Percentiles rank a stretch among this genome's conserved stretches.
Evolutionary conservation across 1,140 invertebrate species (phyloP).

Genomic region (Harpegnathos saltator): DNA sequence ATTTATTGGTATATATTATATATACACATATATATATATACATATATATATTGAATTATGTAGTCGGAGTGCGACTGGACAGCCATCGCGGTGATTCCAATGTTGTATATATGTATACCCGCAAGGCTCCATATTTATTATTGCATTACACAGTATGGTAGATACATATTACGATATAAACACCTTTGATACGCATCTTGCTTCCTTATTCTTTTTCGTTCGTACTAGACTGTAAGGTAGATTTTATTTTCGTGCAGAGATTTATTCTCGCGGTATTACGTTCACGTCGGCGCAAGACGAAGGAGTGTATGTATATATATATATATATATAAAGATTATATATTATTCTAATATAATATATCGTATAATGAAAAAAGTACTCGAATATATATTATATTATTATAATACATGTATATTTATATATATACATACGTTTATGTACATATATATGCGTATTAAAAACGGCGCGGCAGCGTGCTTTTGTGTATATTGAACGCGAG

Average conservation of each 20-base stretch:
- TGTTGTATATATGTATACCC: slow-evolving; percentile 71
- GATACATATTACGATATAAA: slow-evolving; percentile 66
- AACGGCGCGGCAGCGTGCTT: too few relatives aligned
- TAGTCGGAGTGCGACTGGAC: slow-evolving; percentile 49
- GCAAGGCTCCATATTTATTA: slow-evolving; percentile 74
- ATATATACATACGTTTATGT: not conserved
- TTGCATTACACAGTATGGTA: slow-evolving; percentile 72
- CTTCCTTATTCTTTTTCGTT: slow-evolving; percentile 20
- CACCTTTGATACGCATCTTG: slow-evolving; percentile 67
- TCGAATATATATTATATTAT: too few relatives aligned
- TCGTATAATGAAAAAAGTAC: too few relatives aligned
- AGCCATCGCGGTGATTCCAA: slow-evolving; percentile 62
- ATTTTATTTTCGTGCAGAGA: slow-evolving; percentile 45
- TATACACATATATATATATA: too few relatives aligned
- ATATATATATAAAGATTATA: too few relatives aligned
- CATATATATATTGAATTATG: slow-evolving; percentile 61
- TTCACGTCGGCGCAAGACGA: slow-evolving; percentile 39
- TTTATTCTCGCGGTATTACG: slow-evolving; percentile 19
- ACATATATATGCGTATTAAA: not conserved
- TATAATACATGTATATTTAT: slow-evolving; percentile 11
- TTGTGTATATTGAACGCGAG: not conserved
- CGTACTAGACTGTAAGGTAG: slow-evolving; percentile 29
- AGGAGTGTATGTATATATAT: slow-evolving; percentile 14
- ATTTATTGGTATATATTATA: slow-evolving; percentile 72
- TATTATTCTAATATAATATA: too few relatives aligned